Evolutionary conservation across 2,113 vertebrate species (phyloP).

Genomic region (Sebastes schlegelii): DNA sequence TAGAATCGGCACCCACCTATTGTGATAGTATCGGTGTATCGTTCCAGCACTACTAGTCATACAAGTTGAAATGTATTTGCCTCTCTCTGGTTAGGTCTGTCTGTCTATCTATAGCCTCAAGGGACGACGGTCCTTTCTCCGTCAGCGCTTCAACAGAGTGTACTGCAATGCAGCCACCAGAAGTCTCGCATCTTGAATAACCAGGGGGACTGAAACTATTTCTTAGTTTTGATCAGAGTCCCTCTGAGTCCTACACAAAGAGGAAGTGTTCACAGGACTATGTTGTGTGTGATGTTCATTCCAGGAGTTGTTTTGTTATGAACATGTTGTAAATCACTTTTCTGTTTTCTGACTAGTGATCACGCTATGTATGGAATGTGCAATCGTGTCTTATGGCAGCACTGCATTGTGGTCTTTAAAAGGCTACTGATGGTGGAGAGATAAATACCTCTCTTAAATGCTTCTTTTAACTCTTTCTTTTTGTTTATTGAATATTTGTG

Average conservation of each 20-base stretch:
- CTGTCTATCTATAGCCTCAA: background rate
- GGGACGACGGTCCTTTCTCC: background rate
- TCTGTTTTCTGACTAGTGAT: constrained; percentile 20
- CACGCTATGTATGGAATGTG: constrained; percentile 7
- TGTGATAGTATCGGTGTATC: too few species aligned
- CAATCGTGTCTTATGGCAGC: background rate
- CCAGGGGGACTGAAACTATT: background rate
- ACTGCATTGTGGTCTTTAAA: background rate
- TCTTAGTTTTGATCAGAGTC: background rate
- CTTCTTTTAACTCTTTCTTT: background rate
- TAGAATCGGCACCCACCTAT: too few species aligned
- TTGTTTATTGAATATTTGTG: constrained; percentile 1
- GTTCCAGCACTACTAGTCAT: too few species aligned
- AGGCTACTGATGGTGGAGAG: background rate
- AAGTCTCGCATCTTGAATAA: background rate
- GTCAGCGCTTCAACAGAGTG: background rate
- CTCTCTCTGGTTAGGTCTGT: background rate
- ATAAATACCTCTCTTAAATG: background rate
- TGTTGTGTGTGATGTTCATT: constrained; percentile 10
- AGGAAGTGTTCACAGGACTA: constrained; percentile 17
- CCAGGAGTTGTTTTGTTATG: background rate
- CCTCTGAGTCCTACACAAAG: background rate
- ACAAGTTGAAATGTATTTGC: background rate
- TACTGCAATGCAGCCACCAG: background rate
- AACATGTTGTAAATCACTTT: constrained; percentile 14